Percentiles rank a stretch among this genome's conserved stretches.
phyloP scores from a whole-genome alignment of 2,888 invertebrate species.

The Tholera decimalis region DNA sequence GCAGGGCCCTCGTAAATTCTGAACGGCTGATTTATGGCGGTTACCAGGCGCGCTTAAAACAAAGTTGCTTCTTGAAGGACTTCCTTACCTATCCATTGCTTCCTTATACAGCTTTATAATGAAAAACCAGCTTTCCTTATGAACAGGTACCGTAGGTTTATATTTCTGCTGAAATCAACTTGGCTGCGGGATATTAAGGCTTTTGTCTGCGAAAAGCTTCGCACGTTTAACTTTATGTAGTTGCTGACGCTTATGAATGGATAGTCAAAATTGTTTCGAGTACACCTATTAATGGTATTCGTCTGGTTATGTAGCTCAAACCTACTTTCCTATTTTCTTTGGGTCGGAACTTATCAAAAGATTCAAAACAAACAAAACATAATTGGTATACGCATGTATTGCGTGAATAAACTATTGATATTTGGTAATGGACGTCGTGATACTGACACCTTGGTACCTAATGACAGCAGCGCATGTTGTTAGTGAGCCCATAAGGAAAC shows the following conservation, averaged over 20 bases:
- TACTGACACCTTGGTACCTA: neutral
- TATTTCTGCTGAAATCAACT: conserved; percentile 25
- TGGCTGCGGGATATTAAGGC: conserved; percentile 11
- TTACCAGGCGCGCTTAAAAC: conserved; percentile 88
- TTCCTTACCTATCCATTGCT: conserved; percentile 75
- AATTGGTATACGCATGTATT: too few species aligned
- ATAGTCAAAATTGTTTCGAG: neutral
- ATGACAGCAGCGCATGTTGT: neutral
- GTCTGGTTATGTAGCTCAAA: too few species aligned
- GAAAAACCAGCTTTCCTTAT: conserved; percentile 48
- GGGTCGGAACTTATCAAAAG: too few species aligned
- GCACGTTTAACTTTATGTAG: too few species aligned
- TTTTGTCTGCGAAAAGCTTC: neutral
- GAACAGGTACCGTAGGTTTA: conserved; percentile 36
- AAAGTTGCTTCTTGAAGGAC: conserved; percentile 87
- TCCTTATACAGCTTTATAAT: conserved; percentile 68
- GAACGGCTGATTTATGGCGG: conserved; percentile 90
- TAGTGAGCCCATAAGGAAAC: neutral
- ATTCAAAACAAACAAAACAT: too few species aligned
- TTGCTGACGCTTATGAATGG: too few species aligned
- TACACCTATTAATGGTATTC: neutral
- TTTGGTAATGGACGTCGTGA: neutral
- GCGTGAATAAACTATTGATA: neutral
- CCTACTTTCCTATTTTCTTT: too few species aligned
- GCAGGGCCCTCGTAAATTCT: conserved; percentile 89